Base-by-base conservation (phyloP, 2,888 invertebrate genomes). In the Agrochola lychnidis region DNA sequence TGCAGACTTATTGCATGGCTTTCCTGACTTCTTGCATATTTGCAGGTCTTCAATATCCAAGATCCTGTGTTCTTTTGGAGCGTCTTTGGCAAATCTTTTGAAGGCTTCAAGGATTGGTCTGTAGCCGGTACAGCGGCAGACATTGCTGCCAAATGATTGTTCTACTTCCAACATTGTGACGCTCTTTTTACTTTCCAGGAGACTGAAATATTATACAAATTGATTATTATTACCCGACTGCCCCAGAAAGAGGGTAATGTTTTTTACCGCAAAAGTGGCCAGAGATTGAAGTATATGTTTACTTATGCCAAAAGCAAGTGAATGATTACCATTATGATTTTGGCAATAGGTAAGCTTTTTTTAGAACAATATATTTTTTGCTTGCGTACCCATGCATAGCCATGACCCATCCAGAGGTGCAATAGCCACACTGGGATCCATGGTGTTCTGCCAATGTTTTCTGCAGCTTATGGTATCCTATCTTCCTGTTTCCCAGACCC, bases 101-200 rank as follows among this genome's bases (percentile, higher is more conserved):
- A 98, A 97, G 1, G 97, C 97, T 78, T 97, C 97, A 4, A 97
- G 80, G 62, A 98, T 98, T 0, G 98, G 97, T 67, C 97, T 93
- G 87, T 97, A 98, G 1, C 98, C 98, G 1, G 98, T 98, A 88
- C 98, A 98, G 57, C 98, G 96, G 85, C 98, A 98, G 62, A 98
- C 96, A 85, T 98, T 98, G 57, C 98, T 97, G n/a, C 97, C 98
- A 86, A 98, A 98, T 0, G 97, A 97, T 81, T 98, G 97, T 91
- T 98, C 98, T 12, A 98, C 97, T 85, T 98, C 97, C 78, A 97
- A 92, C 97, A 97, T 97, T 0, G 97, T 97, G 42, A 97, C 87
- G 30, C 92, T 87, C 19, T 95, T 94, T 14, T 95, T 93, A 25
- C 91, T 87, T 85, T 95, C 91, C 4, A 97, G 87, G 1, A 96